Evolutionary conservation across 2,797 vertebrate genomes (phyloP).

Genomic region (Pampus argenteus): DNA sequence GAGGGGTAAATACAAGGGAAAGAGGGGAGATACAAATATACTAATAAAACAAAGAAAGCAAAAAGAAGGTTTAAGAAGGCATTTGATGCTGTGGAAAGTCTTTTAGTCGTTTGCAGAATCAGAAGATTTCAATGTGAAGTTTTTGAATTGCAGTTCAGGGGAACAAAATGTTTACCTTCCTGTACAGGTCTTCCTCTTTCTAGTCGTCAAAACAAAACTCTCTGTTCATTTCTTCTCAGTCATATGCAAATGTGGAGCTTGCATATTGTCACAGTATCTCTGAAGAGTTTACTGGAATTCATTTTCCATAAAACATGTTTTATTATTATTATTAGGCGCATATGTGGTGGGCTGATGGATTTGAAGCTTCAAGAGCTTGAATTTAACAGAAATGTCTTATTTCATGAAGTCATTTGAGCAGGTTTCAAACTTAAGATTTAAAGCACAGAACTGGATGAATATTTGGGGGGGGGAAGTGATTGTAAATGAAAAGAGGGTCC

Average conservation of each 20-base stretch:
- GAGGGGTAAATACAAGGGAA: conserved; percentile 87
- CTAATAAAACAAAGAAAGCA: conserved; percentile 78
- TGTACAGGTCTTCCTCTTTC: neutral
- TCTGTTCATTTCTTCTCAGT: neutral
- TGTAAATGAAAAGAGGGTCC: neutral
- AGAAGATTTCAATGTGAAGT: conserved; percentile 14
- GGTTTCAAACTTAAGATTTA: neutral
- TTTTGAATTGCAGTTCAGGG: conserved; percentile 9
- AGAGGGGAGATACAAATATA: conserved; percentile 85
- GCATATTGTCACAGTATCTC: neutral
- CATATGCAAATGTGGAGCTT: neutral
- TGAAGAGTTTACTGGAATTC: neutral
- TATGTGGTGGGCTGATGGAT: neutral
- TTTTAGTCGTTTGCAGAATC: conserved; percentile 46
- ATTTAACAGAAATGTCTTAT: neutral
- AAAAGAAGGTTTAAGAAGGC: conserved; percentile 64
- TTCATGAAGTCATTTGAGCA: conserved; percentile 12
- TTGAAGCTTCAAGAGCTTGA: neutral
- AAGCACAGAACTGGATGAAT: neutral
- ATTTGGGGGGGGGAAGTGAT: conserved; percentile 7
- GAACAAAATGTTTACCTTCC: conserved; percentile 3
- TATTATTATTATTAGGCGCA: neutral
- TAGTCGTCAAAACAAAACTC: neutral
- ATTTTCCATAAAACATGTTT: neutral
- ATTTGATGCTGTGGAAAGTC: conserved; percentile 79